phyloP scores from a whole-genome alignment of 2,113 vertebrate genomes.

The Casuarius casuarius region DNA sequence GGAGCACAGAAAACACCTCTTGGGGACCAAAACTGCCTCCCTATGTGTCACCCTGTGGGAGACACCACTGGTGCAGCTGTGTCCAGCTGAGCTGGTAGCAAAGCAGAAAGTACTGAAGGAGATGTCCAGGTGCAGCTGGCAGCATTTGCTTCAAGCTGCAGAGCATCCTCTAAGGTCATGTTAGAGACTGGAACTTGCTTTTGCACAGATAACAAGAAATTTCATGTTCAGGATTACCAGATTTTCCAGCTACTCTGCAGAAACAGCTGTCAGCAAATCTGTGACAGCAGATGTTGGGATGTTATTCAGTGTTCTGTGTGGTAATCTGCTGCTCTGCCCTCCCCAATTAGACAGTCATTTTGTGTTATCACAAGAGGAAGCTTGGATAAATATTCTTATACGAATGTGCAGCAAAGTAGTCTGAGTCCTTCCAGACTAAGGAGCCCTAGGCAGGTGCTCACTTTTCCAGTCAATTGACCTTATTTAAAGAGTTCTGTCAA shows the following conservation, averaged over 20 bases:
- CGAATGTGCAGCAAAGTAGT: not conserved
- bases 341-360: not conserved
- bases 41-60: not conserved
- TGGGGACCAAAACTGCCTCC: not conserved
- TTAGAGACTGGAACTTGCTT: not conserved
- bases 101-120: not conserved
- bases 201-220: constrained; percentile 52
- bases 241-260: constrained; percentile 46
- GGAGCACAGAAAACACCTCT: accelerated
- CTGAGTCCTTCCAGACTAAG: not conserved
- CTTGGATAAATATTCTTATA: not conserved
- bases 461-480: constrained; percentile 23
- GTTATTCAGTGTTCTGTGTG: constrained; percentile 22
- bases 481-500: constrained; percentile 40
- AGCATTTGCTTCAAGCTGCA: not conserved
- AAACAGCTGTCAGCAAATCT: constrained; percentile 69
- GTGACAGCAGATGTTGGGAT: constrained; percentile 62
- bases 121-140: not conserved
- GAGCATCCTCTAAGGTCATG: not conserved
- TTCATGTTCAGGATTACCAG: constrained; percentile 56
- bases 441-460: not conserved
- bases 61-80: not conserved
- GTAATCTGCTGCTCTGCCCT: constrained; percentile 44
- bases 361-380: not conserved
- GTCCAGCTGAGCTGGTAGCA: not conserved